Percentiles rank a stretch among this genome's conserved stretches.
Conservation (phyloP, 2,113 vertebrate species). For the Fulica atra region DNA sequence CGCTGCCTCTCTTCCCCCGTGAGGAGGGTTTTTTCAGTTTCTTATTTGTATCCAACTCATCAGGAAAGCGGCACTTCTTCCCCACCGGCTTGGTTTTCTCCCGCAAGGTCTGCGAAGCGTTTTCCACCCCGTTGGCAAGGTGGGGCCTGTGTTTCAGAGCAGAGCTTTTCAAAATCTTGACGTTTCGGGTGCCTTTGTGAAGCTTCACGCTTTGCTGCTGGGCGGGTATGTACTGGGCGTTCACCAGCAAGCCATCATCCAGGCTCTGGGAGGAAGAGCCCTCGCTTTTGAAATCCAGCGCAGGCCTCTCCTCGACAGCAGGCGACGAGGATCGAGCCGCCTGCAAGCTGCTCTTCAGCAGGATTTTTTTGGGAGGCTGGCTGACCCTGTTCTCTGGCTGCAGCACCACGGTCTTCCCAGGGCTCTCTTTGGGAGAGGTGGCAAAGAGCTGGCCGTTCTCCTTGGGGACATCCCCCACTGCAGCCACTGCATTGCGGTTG, state of each 20-base stretch:
- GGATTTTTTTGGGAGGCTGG: conserved; percentile 64
- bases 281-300: conserved; percentile 77
- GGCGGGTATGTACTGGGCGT: conserved; percentile 72
- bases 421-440: conserved; percentile 72
- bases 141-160: conserved; percentile 65
- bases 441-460: conserved; percentile 60
- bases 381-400: conserved; percentile 71
- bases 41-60: conserved; percentile 78
- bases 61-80: conserved; percentile 79
- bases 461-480: conserved; percentile 56
- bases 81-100: conserved; percentile 67
- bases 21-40: conserved; percentile 77
- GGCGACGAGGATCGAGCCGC: background rate
- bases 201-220: conserved; percentile 75
- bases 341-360: conserved; percentile 68
- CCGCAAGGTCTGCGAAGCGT: conserved; percentile 52
- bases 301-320: conserved; percentile 57
- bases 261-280: conserved; percentile 84
- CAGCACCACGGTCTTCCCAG: background rate
- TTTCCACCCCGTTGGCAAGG: conserved; percentile 56
- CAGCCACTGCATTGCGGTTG: background rate
- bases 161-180: conserved; percentile 75
- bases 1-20: conserved; percentile 69
- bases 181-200: conserved; percentile 73
- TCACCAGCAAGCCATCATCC: conserved; percentile 80